Conservation (phyloP, 2,888 invertebrate genomes). For the Hecatera dysodea region DNA sequence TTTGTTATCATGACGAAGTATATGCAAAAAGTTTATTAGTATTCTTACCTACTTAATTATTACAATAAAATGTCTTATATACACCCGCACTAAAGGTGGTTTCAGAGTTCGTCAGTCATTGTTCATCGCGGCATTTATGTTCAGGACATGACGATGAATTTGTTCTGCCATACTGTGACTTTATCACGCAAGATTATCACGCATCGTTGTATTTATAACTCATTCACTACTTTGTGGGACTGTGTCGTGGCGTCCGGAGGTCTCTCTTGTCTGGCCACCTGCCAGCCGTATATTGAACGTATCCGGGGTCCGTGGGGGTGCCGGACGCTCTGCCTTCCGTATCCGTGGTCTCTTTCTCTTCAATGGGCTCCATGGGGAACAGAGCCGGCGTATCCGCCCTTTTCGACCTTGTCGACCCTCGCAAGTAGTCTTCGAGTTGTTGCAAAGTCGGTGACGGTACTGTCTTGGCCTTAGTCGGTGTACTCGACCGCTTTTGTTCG, state of each 20-base stretch:
- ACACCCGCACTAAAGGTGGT: constrained; percentile 71
- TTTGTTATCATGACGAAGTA: constrained; percentile 65
- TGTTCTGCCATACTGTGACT: constrained; percentile 55
- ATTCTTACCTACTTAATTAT: constrained; percentile 67
- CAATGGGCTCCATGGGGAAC: constrained; percentile 90
- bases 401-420: constrained; percentile 79
- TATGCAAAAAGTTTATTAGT: constrained; percentile 76
- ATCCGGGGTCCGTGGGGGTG: constrained; percentile 94
- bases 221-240: constrained; percentile 82
- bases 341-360: constrained; percentile 82
- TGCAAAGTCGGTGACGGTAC: constrained; percentile 86
- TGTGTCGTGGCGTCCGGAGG: constrained; percentile 91
- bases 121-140: constrained; percentile 62
- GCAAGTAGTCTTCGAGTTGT: constrained; percentile 88
- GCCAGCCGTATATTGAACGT: constrained; percentile 93
- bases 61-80: constrained; percentile 71
- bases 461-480: constrained; percentile 83
- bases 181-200: constrained; percentile 58
- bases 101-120: constrained; percentile 71
- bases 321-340: constrained; percentile 89
- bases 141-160: constrained; percentile 61
- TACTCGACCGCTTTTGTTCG: constrained; percentile 80
- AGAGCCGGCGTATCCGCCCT: constrained; percentile 84
- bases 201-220: constrained; percentile 48
- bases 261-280: constrained; percentile 92